phyloP scores from a whole-genome alignment of 1,140 invertebrate species.

The Drosophila pachea region DNA sequence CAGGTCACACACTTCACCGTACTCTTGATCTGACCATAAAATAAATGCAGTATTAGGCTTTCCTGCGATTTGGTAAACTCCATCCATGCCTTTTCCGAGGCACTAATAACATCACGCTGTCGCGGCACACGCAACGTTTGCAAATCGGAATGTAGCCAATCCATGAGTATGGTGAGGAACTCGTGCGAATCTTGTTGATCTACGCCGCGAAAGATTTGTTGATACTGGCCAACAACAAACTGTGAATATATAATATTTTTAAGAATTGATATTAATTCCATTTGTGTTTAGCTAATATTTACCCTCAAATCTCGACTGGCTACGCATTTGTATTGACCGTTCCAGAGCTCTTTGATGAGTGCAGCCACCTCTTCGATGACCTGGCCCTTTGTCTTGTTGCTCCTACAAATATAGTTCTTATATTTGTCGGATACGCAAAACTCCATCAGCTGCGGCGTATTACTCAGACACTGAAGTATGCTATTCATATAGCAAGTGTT shows the following conservation, averaged over 20 bases:
- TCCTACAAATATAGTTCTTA: slow-evolving; percentile 81
- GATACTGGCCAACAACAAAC: slow-evolving; percentile 86
- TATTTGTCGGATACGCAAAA: slow-evolving; percentile 87
- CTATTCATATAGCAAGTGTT: slow-evolving; percentile 99
- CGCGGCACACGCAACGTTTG: slow-evolving; percentile 72
- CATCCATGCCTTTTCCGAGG: slow-evolving; percentile 86
- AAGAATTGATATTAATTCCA: not conserved
- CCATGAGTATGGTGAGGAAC: slow-evolving; percentile 93
- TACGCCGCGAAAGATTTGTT: slow-evolving; percentile 88
- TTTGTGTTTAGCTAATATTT: slow-evolving; percentile 41
- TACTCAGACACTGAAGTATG: slow-evolving; percentile 94
- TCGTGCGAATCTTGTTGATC: slow-evolving; percentile 98
- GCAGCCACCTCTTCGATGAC: slow-evolving; percentile 88
- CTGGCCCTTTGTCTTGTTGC: slow-evolving; percentile 82
- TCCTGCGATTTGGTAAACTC: slow-evolving; percentile 86
- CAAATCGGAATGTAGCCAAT: slow-evolving; percentile 94
- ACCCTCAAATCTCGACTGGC: slow-evolving; percentile 86
- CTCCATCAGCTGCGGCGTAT: slow-evolving; percentile 85
- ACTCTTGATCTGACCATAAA: slow-evolving; percentile 93
- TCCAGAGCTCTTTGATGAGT: slow-evolving; percentile 87
- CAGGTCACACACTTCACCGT: slow-evolving; percentile 89
- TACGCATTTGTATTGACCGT: slow-evolving; percentile 87
- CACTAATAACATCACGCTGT: slow-evolving; percentile 64
- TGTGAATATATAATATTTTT: slow-evolving; percentile 71
- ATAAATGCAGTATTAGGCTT: slow-evolving; percentile 89